phyloP scores from a whole-genome alignment of 2,113 vertebrate genomes.

The Megaceryle maxima region DNA sequence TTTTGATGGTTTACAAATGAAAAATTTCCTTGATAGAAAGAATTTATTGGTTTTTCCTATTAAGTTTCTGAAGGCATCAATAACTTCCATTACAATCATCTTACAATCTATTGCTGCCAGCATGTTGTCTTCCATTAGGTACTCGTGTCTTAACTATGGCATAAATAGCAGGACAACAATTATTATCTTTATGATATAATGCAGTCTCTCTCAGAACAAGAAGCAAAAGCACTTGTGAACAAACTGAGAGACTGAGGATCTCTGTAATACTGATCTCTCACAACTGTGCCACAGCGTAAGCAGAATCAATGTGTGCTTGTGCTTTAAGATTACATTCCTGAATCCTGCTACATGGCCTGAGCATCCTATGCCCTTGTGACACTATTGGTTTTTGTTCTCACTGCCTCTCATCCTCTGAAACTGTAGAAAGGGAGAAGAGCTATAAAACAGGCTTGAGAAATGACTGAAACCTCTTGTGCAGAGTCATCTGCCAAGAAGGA shows the following conservation, averaged over 20 bases:
- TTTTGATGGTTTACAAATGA: background rate
- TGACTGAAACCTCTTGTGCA: background rate
- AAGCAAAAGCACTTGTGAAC: background rate
- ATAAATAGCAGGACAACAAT: background rate
- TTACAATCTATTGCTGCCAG: background rate
- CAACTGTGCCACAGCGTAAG: accelerated
- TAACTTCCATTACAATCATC: background rate
- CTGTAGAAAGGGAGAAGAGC: background rate
- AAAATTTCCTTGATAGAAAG: background rate
- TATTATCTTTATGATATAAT: background rate
- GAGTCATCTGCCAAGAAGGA: background rate
- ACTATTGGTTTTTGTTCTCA: background rate
- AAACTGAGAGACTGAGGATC: background rate
- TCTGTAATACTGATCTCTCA: background rate
- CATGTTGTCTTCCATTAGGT: background rate
- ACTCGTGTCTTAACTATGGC: background rate
- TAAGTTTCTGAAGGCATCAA: background rate
- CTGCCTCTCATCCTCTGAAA: background rate
- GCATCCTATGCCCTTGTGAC: background rate
- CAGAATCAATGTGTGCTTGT: background rate
- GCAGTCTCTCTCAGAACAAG: background rate
- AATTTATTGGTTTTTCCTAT: background rate
- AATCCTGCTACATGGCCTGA: background rate
- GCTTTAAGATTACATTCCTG: background rate
- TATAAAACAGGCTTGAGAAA: background rate